Evolutionary conservation across 2,797 vertebrate species (phyloP), one percentile per base, ranked within the genome.

Genomic region (Tolypeutes matacus): DNA sequence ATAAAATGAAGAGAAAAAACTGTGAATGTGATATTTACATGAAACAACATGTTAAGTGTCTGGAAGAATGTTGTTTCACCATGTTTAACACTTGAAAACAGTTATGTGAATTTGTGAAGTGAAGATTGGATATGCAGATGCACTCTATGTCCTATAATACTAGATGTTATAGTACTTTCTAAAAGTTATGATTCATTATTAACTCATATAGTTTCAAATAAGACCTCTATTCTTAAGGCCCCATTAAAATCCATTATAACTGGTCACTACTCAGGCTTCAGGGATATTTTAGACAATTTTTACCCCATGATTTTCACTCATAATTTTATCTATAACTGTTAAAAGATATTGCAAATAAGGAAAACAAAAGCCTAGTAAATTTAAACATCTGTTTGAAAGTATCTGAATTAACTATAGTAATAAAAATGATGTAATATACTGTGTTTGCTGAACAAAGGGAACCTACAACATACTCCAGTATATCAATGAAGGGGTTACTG

Each of bases 341-440:
- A 42, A 91, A 75, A 86, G 77, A 58, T 56, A 62, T n/a, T 25
- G 11, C 39, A 93, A 77, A 73, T 56, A 82, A 96, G 3, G 27
- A 94, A 87, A 58, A 46, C 42, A 97, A 97, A 95, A 94, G 86
- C 96, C 87, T 93, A 93, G 85, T 86, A 93, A 98, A 97, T 96
- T 94, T 95, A 96, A 97, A 96, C 93, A 96, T 98, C 96, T 98
- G 96, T 91, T 98, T 97, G 95, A 95, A 97, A 96, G 92, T 93
- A 94, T 95, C 83, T 93, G 89, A 86, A 69, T 97, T 97, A 98
- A 96, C 89, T 94, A 96, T 80, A 96, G 87, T 96, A 97, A 97
- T 98, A 97, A 98, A 96, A 98, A 93, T 76, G 93, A 93, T 97
- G 95, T 95, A 94, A 95, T 92, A 88, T 84, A 64, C 36, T 96